These are phyloP conservation scores for Zosterops hypoxanthus DNA, from an alignment of 2,113 vertebrate species.

Conservation along the genomic window DNA sequence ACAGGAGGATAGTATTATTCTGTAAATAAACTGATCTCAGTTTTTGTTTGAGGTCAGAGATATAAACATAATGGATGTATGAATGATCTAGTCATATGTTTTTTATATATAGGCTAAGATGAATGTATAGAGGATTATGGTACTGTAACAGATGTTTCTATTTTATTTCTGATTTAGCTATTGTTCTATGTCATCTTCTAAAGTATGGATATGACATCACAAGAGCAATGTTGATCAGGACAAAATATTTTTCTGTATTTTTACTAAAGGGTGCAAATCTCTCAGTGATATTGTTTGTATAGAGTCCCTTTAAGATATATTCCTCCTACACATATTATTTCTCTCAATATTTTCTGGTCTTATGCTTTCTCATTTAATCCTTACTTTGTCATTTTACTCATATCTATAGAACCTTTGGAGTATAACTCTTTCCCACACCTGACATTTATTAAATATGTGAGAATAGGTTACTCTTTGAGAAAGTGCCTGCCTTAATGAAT, in stretches of 20 bases:
- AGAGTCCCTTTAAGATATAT: neutral
- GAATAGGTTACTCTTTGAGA: neutral
- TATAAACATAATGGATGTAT: neutral
- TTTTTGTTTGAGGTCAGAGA: neutral
- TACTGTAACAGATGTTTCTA: neutral
- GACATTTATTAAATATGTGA: neutral
- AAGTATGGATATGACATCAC: neutral
- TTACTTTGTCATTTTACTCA: neutral
- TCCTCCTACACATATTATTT: neutral
- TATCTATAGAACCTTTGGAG: neutral
- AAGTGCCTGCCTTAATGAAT: neutral
- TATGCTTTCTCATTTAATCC: neutral
- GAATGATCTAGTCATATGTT: neutral
- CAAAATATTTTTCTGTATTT: neutral
- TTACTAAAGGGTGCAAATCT: neutral
- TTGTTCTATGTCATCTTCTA: neutral
- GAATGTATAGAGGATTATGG: neutral
- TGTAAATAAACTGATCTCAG: neutral
- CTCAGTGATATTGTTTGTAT: neutral
- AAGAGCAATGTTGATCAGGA: neutral
- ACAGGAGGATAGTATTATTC: neutral
- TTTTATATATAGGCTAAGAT: neutral
- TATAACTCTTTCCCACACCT: neutral
- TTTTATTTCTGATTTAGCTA: neutral
- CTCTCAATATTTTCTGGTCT: neutral